Evolutionary conservation across 2,888 invertebrate species (phyloP).

Genomic region (Pachymerium ferrugineum): DNA sequence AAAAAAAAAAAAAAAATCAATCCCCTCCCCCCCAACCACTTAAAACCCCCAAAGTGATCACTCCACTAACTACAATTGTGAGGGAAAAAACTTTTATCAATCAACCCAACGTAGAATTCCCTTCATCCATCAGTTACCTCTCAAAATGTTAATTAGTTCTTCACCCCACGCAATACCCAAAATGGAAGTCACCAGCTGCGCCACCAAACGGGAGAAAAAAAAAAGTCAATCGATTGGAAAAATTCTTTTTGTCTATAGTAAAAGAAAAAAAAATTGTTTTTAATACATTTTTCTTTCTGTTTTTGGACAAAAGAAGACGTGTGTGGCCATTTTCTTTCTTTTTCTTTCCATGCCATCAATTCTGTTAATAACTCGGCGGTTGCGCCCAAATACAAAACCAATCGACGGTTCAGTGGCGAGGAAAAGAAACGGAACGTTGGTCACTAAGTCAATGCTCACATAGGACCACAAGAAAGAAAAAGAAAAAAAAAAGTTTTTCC

Average conservation of each 20-base stretch:
- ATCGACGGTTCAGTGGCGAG: too few species aligned
- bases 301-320: neutral
- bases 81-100: too few species aligned
- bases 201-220: neutral
- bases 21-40: too few species aligned
- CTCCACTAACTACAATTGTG: too few species aligned
- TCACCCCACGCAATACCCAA: neutral
- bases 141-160: slow-evolving; percentile 4
- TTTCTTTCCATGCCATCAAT: neutral
- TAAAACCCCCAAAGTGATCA: too few species aligned
- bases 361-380: neutral
- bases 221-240: neutral
- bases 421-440: neutral
- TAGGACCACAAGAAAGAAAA: too few species aligned
- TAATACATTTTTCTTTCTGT: neutral
- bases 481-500: neutral
- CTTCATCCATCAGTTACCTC: slow-evolving; percentile 13
- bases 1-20: too few species aligned
- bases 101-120: too few species aligned
- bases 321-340: neutral
- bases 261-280: slow-evolving; percentile 2
- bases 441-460: neutral
- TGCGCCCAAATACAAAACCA: neutral
- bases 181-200: slow-evolving; percentile 13
- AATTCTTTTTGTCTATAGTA: neutral